Percentiles rank a stretch among this genome's conserved stretches.
phyloP scores from a whole-genome alignment of 1,140 invertebrate species.

The Drosophila pseudoananassae region DNA sequence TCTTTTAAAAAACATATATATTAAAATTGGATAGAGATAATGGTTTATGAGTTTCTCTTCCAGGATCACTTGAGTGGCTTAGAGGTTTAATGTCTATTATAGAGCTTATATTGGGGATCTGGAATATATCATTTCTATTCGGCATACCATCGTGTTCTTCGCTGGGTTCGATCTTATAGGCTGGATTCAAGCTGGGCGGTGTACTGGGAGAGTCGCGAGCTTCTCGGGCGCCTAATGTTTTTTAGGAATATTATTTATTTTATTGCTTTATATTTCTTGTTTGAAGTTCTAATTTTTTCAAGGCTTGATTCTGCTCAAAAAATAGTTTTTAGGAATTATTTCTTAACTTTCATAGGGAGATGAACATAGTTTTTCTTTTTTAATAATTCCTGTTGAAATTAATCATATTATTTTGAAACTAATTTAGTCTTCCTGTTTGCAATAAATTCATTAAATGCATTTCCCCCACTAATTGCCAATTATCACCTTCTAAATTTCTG shows the following conservation, averaged over 20 bases:
- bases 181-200: slow-evolving; percentile 81
- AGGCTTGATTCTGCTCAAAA: slow-evolving; percentile 16
- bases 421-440: not conserved
- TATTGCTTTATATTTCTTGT: not conserved
- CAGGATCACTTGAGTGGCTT: slow-evolving; percentile 47
- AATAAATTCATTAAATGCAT: slow-evolving; percentile 2
- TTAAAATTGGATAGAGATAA: slow-evolving; percentile 9
- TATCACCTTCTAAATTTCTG: slow-evolving; percentile 1
- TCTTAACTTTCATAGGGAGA: too few species aligned
- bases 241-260: slow-evolving; percentile 7
- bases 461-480: slow-evolving; percentile 1
- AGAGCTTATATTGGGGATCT: not conserved
- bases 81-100: not conserved
- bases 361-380: too few species aligned
- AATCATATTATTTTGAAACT: too few species aligned
- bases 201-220: slow-evolving; percentile 79
- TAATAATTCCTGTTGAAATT: not conserved
- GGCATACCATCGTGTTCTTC: slow-evolving; percentile 81
- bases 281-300: not conserved
- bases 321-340: not conserved
- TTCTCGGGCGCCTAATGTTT: slow-evolving; percentile 72
- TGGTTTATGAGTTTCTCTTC: slow-evolving; percentile 2
- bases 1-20: not conserved
- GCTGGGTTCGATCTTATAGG: slow-evolving; percentile 80
- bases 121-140: slow-evolving; percentile 4